phyloP scores from a whole-genome alignment of 2,113 vertebrate species.

The Myotis brandtii region DNA sequence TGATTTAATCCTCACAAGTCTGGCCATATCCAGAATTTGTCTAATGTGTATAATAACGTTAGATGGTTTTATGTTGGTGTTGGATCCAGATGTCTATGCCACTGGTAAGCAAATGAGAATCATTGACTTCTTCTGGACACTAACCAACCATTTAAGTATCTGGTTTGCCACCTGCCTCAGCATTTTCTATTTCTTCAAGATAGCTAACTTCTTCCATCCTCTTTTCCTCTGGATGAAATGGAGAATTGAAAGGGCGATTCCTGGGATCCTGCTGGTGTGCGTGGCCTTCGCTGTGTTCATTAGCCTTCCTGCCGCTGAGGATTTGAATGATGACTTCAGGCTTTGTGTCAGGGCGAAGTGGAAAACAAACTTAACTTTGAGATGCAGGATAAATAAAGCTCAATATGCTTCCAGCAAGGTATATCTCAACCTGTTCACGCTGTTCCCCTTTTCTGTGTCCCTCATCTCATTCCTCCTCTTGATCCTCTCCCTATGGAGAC shows the following conservation, averaged over 20 bases:
- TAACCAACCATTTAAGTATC: conserved; percentile 66
- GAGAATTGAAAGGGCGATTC: conserved; percentile 63
- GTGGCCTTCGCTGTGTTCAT: neutral
- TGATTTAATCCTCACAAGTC: conserved; percentile 76
- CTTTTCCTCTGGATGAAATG: conserved; percentile 78
- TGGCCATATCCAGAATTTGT: conserved; percentile 79
- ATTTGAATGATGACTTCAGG: conserved; percentile 58
- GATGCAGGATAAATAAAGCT: neutral
- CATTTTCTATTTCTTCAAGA: conserved; percentile 79
- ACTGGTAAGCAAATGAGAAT: conserved; percentile 46
- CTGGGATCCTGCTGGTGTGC: conserved; percentile 32
- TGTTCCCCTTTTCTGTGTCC: conserved; percentile 59
- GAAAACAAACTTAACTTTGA: conserved; percentile 52
- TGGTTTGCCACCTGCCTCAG: conserved; percentile 79
- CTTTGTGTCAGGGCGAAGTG: neutral
- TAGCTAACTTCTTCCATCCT: conserved; percentile 71
- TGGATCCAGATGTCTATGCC: conserved; percentile 48
- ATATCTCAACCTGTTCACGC: neutral
- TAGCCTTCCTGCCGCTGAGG: conserved; percentile 42
- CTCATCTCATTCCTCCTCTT: conserved; percentile 55
- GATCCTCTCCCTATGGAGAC: conserved; percentile 69
- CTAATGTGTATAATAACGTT: conserved; percentile 59
- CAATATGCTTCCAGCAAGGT: neutral
- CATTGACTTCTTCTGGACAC: conserved; percentile 70
- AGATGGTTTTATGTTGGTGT: conserved; percentile 44